These are phyloP conservation scores for Dasyurus viverrinus DNA, from an alignment of 2,113 vertebrate species.

Conservation along the genomic window DNA sequence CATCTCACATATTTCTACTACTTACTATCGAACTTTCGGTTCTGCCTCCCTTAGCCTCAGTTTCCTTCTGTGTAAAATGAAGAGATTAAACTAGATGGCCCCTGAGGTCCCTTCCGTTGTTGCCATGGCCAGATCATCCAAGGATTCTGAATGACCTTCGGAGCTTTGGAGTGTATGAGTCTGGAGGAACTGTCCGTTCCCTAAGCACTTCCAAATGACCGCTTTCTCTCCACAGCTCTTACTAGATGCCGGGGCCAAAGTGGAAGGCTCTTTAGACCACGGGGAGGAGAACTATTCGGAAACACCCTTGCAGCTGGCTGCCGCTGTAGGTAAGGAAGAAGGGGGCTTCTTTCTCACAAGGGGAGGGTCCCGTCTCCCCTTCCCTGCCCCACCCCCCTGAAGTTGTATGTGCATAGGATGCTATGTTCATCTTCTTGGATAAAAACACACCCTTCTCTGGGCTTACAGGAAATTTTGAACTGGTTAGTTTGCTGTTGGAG, in stretches of 20 bases:
- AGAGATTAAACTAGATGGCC: neutral
- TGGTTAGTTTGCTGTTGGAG: conserved; percentile 97
- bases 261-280: conserved; percentile 96
- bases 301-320: conserved; percentile 96
- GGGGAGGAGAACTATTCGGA: conserved; percentile 98
- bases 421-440: conserved; percentile 57
- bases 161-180: neutral
- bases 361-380: neutral
- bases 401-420: conserved; percentile 37
- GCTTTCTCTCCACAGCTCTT: conserved; percentile 89
- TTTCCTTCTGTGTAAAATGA: neutral
- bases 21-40: neutral
- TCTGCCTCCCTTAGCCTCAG: neutral
- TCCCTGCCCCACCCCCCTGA: neutral
- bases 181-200: neutral
- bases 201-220: conserved; percentile 66
- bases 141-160: neutral
- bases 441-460: conserved; percentile 76
- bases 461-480: conserved; percentile 96
- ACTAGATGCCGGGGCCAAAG: conserved; percentile 95
- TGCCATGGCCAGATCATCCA: neutral
- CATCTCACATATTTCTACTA: neutral
- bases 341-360: neutral
- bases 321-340: conserved; percentile 92
- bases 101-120: neutral